phyloP scores from a whole-genome alignment of 2,113 vertebrate genomes.

The Cavia aperea region DNA sequence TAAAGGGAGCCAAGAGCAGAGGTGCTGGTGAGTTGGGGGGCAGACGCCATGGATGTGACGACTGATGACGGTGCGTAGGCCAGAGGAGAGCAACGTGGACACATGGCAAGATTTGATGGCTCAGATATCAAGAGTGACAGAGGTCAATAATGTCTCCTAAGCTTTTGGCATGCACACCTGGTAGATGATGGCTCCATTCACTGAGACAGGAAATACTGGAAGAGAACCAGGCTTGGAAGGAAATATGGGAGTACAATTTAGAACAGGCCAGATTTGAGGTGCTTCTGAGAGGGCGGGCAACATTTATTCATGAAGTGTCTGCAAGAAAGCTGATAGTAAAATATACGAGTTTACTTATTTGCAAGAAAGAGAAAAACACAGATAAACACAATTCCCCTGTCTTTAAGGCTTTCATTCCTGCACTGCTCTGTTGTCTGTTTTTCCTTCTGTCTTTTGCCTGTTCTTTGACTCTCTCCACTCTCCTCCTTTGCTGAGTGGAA shows the following conservation, averaged over 20 bases:
- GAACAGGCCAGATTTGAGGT: background rate
- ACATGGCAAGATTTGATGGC: background rate
- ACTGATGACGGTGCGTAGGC: background rate
- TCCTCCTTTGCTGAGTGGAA: background rate
- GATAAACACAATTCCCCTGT: background rate
- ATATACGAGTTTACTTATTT: background rate
- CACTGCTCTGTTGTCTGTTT: background rate
- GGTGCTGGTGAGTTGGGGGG: background rate
- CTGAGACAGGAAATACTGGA: background rate
- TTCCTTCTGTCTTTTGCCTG: background rate
- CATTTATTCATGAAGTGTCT: background rate
- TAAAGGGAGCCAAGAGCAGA: background rate
- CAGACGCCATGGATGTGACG: background rate
- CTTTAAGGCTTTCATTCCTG: background rate
- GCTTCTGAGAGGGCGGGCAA: background rate
- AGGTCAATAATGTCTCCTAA: background rate
- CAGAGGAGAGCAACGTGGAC: background rate
- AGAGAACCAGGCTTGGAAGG: constrained; percentile 8
- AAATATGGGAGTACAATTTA: background rate
- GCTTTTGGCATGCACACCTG: background rate
- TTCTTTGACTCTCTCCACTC: background rate
- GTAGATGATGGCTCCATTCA: background rate
- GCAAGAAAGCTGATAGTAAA: background rate
- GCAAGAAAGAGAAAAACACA: background rate
- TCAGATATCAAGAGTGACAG: background rate